Evolutionary conservation across 2,113 vertebrate species (phyloP).

Genomic region (Etia nguti): DNA sequence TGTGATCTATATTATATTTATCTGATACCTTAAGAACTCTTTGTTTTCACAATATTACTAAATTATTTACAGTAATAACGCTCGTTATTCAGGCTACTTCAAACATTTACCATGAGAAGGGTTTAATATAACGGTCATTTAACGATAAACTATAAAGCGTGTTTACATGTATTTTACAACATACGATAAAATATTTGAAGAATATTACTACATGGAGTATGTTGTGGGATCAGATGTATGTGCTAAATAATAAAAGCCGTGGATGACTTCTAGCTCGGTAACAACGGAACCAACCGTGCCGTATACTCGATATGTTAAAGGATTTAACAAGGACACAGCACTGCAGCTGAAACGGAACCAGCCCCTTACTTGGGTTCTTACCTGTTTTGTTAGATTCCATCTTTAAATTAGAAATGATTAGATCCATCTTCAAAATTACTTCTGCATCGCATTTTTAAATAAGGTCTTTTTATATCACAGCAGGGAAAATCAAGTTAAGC

Average conservation of each 20-base stretch:
- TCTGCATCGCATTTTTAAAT: slow-evolving; percentile 3
- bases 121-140: background rate
- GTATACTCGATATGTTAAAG: background rate
- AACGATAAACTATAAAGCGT: background rate
- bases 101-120: background rate
- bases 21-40: background rate
- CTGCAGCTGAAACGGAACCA: background rate
- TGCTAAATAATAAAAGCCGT: background rate
- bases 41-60: background rate
- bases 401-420: background rate
- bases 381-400: slow-evolving; percentile 20
- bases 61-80: background rate
- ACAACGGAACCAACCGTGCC: background rate
- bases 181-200: background rate
- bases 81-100: background rate
- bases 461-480: background rate
- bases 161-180: background rate
- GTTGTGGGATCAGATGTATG: background rate
- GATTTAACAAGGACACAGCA: background rate
- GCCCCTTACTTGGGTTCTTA: background rate
- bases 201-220: background rate
- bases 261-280: background rate
- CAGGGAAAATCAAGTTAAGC: background rate
- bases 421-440: slow-evolving; percentile 8
- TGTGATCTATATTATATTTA: background rate